phyloP scores from a whole-genome alignment of 2,888 invertebrate species.

The Adelphocoris suturalis region DNA sequence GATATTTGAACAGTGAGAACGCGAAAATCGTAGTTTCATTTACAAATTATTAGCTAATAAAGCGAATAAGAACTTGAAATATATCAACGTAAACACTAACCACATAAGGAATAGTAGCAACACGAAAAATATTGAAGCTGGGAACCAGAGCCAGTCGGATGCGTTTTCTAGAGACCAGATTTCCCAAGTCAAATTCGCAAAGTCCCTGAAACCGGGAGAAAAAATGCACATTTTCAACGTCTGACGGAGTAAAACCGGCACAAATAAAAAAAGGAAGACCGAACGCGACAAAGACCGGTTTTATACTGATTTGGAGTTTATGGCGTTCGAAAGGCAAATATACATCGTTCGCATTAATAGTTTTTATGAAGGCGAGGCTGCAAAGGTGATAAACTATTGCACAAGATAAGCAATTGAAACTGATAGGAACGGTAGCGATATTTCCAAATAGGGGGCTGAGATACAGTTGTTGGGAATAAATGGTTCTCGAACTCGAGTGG shows the following conservation, averaged over 20 bases:
- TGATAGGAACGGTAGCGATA: not conserved
- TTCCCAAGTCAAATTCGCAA: not conserved
- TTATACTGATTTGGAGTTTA: not conserved
- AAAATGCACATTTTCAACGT: slow-evolving; percentile 6
- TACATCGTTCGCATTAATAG: not conserved
- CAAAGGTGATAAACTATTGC: slow-evolving; percentile 14
- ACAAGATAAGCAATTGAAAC: not conserved
- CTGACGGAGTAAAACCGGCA: not conserved
- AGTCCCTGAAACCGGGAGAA: not conserved
- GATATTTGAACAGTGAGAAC: too few relatives aligned
- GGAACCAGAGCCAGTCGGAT: not conserved
- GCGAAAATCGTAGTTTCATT: too few relatives aligned
- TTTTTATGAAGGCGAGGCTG: not conserved
- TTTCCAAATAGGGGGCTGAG: not conserved
- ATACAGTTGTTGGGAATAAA: not conserved
- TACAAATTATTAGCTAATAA: too few relatives aligned
- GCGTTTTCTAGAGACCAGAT: not conserved
- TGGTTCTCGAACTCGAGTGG: not conserved
- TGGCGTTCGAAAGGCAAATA: not conserved
- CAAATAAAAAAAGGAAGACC: not conserved
- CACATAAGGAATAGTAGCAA: not conserved
- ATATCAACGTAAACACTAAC: not conserved
- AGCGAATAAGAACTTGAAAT: too few relatives aligned
- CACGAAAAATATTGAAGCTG: not conserved
- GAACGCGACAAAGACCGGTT: not conserved